Conservation (phyloP, 2,888 invertebrate genomes). For the Lasiommata megera region DNA sequence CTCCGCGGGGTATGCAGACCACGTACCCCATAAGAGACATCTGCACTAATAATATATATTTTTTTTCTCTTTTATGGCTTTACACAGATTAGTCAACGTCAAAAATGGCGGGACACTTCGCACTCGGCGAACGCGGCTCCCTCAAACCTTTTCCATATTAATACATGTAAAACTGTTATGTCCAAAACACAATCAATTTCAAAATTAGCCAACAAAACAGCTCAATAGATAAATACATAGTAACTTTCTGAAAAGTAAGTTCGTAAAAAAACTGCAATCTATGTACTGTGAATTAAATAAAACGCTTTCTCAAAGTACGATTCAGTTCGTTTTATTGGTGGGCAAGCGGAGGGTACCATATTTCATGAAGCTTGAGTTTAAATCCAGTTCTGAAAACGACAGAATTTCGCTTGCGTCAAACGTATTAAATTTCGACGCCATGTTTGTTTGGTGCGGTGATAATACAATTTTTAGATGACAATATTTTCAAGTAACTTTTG, state of each 20-base stretch:
- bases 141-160: too few species aligned
- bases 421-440: neutral
- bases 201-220: too few species aligned
- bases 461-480: too few species aligned
- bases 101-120: too few species aligned
- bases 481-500: too few species aligned
- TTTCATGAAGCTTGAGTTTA: constrained; percentile 6
- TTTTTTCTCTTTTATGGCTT: too few species aligned
- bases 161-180: too few species aligned
- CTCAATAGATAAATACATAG: neutral
- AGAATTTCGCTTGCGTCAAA: neutral
- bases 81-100: too few species aligned
- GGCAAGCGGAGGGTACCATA: constrained; percentile 3
- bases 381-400: neutral
- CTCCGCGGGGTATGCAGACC: neutral
- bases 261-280: neutral
- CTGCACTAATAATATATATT: too few species aligned
- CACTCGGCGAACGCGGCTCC: too few species aligned
- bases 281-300: constrained; percentile 1
- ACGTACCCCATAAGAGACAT: too few species aligned
- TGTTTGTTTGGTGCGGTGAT: neutral
- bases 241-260: neutral
- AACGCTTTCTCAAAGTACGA: neutral
- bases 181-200: too few species aligned
- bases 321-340: constrained; percentile 4